Base-by-base conservation (phyloP, 2,113 vertebrate species). In the Delphinapterus leucas region DNA sequence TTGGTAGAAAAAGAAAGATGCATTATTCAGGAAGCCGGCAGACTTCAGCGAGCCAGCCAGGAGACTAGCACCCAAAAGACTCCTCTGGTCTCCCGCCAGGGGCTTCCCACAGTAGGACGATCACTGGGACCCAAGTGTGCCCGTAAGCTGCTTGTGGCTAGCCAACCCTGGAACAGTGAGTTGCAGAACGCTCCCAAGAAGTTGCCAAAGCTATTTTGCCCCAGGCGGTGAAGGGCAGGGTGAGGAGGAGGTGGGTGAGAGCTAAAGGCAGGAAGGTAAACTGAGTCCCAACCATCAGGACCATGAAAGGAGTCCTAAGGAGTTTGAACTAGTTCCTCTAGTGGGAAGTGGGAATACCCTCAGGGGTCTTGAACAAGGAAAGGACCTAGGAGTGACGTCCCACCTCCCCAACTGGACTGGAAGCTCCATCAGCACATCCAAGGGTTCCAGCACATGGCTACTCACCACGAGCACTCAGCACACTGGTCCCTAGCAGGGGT, bases 161-260 rank as follows among this genome's bases (percentile, higher is more conserved):
- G 53, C 53, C 53, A 58, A 15, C 2, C n/a, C 77, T 58, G 36
- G n/a, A 21, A 80, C 33, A 80, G 77, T 12, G 33, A 55, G 6
- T 80, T 80, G 33, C n/a, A n/a, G 7, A 13, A 80, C 4, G 14
- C 15, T 26, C 77, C 53, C 53, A 80, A 80, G 53, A n/a, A 58
- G n/a, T 17, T 26, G 33, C 33, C 53, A 58, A 80, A 53, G 55
- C n/a, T 10, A 36, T 58, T 80, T 26, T 36, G 23, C 53, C 53
- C 14, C 33, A 28, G 17, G 38, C 17, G 25, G 38, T 53, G 1
- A 12, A 55, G 67, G 61, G 14, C 2, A 31, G 41, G 65, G 17
- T 0, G 1, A 23, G n/a, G 6, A 21, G 6, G 63, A 55, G 13
- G 12, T 1, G 2, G 55, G 25, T 14, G 20, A 33, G 68, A 23